Percentiles rank a stretch among this genome's conserved stretches.
Conservation (phyloP, 2,797 vertebrate genomes). For the Furcifer pardalis region DNA sequence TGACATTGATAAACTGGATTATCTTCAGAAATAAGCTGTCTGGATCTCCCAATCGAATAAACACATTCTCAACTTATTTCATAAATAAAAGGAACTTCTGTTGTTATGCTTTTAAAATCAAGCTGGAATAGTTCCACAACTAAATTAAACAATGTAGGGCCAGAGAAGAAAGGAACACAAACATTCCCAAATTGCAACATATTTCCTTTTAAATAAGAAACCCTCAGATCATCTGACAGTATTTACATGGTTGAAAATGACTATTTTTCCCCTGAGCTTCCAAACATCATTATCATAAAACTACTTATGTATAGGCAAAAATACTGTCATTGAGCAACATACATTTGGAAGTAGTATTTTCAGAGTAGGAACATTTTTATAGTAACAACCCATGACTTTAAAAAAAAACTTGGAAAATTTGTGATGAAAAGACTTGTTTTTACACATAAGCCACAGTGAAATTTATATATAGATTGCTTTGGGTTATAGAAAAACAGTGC, state of each 20-base stretch:
- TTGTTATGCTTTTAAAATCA: not conserved
- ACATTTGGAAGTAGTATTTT: conserved; percentile 9
- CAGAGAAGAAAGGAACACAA: not conserved
- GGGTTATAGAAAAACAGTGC: too few species aligned
- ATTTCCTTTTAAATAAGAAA: conserved; percentile 15
- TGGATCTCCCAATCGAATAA: not conserved
- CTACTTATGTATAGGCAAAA: conserved; percentile 40
- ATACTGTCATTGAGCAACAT: conserved; percentile 21
- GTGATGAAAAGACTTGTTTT: not conserved
- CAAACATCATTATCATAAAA: conserved; percentile 31
- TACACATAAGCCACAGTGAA: not conserved
- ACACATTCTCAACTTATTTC: not conserved
- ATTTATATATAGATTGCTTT: too few species aligned
- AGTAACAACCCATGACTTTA: conserved; percentile 23
- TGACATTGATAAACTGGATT: not conserved
- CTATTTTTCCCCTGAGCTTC: conserved; percentile 40
- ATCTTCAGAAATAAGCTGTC: not conserved
- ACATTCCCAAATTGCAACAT: not conserved
- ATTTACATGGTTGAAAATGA: conserved; percentile 15
- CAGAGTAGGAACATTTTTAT: conserved; percentile 37
- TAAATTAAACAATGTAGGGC: not conserved
- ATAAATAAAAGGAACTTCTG: not conserved
- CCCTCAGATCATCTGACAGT: conserved; percentile 36
- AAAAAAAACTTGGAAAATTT: not conserved
- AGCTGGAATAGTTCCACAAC: not conserved